Conservation (phyloP, 2,888 invertebrate species). For the Aplocera efformata region DNA sequence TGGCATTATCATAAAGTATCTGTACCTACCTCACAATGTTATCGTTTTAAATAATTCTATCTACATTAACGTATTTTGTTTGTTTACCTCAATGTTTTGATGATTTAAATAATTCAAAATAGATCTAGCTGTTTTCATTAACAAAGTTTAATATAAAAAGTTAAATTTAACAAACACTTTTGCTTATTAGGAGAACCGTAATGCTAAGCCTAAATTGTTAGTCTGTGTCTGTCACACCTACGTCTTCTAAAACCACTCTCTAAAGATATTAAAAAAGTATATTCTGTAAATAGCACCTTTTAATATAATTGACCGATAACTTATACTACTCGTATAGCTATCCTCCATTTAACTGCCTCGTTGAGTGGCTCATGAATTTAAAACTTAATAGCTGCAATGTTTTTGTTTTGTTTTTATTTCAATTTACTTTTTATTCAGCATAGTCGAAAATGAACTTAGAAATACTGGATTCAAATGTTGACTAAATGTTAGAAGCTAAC, state of each 20-base stretch:
- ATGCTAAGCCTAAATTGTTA: too few relatives aligned
- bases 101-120: too few relatives aligned
- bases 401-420: slow-evolving; percentile 8
- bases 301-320: slow-evolving; percentile 15
- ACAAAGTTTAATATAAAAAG: too few relatives aligned
- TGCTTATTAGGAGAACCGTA: too few relatives aligned
- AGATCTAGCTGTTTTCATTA: too few relatives aligned
- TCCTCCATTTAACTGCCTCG: slow-evolving; percentile 7
- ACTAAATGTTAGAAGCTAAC: too few relatives aligned
- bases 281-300: slow-evolving; percentile 9
- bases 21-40: background rate
- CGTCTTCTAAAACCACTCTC: too few relatives aligned
- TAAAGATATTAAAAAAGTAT: slow-evolving; percentile 2
- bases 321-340: slow-evolving; percentile 7
- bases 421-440: background rate
- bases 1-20: slow-evolving; percentile 16
- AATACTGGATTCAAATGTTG: too few relatives aligned
- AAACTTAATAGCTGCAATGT: slow-evolving; percentile 4
- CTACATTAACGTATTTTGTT: background rate
- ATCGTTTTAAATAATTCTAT: background rate
- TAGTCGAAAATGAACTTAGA: background rate
- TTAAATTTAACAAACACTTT: too few relatives aligned
- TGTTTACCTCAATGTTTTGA: too few relatives aligned
- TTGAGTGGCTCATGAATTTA: slow-evolving; percentile 8
- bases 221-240: too few relatives aligned